Evolutionary conservation across 1,140 invertebrate species (phyloP).

Genomic region (Drosophila seguyi): DNA sequence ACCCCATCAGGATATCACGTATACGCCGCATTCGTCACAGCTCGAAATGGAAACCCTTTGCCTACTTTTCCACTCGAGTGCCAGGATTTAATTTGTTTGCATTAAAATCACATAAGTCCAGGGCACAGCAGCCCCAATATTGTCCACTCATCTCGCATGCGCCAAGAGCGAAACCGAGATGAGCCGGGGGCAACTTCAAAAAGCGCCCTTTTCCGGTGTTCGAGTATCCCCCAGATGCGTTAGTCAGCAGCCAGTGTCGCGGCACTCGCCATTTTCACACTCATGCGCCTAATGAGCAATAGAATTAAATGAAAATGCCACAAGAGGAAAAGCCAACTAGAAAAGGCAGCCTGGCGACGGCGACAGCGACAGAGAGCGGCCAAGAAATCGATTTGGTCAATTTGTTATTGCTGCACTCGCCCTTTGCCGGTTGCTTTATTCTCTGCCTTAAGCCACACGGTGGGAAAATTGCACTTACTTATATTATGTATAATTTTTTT

Average conservation of each 20-base stretch:
- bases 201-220: constrained; percentile 62
- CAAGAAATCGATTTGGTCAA: constrained; percentile 83
- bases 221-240: constrained; percentile 19
- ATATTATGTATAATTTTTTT: too few relatives aligned
- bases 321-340: constrained; percentile 57
- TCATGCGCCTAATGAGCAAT: constrained; percentile 80
- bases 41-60: constrained; percentile 19
- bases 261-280: constrained; percentile 79
- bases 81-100: constrained; percentile 69
- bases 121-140: constrained; percentile 51
- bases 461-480: background rate
- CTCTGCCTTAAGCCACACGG: constrained; percentile 12
- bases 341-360: constrained; percentile 26
- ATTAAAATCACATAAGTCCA: constrained; percentile 78
- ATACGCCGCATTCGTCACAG: constrained; percentile 53
- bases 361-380: constrained; percentile 40
- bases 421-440: constrained; percentile 26
- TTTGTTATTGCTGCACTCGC: constrained; percentile 79
- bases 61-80: constrained; percentile 57
- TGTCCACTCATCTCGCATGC: constrained; percentile 74
- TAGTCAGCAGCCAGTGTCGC: constrained; percentile 32
- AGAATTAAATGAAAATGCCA: constrained; percentile 81
- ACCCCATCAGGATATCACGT: constrained; percentile 38
- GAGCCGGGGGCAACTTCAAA: constrained; percentile 12
- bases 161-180: constrained; percentile 29